These are phyloP conservation scores for Emydura subglobosa DNA, from an alignment of 2,113 vertebrate species.

Conservation along the genomic window DNA sequence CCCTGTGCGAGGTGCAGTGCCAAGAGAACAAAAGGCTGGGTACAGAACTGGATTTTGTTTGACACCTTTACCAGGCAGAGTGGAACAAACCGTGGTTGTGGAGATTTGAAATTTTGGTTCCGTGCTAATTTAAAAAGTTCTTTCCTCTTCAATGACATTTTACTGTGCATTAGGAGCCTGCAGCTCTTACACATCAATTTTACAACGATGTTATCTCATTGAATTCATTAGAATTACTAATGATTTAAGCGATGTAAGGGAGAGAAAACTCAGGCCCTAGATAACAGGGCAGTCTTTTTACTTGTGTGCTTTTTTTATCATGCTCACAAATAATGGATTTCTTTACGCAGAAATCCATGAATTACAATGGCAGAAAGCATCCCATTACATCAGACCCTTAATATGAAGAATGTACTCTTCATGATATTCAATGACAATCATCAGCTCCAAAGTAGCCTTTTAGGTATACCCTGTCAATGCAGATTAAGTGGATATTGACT, in stretches of 20 bases:
- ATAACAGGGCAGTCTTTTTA: accelerated
- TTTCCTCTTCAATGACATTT: background rate
- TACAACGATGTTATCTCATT: background rate
- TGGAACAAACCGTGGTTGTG: background rate
- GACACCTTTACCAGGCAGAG: background rate
- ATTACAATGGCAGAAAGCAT: background rate
- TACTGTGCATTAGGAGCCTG: background rate
- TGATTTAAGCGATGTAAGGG: background rate
- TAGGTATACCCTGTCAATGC: background rate
- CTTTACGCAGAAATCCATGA: background rate
- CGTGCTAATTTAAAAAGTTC: background rate
- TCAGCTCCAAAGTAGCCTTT: background rate
- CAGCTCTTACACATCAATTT: background rate
- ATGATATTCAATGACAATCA: background rate
- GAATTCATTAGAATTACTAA: background rate
- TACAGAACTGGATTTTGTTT: background rate
- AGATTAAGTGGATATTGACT: constrained; percentile 13
- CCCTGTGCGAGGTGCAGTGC: background rate
- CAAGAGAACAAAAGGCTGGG: background rate
- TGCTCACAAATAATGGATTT: background rate
- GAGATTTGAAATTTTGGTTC: constrained; percentile 4
- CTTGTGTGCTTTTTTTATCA: background rate
- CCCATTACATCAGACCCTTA: background rate
- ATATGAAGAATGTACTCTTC: background rate
- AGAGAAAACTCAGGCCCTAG: background rate